A percentile compares a stretch with the other conserved stretches of the same genome.
phyloP scores from a whole-genome alignment of 2,797 vertebrate species.

The Mallotus villosus region DNA sequence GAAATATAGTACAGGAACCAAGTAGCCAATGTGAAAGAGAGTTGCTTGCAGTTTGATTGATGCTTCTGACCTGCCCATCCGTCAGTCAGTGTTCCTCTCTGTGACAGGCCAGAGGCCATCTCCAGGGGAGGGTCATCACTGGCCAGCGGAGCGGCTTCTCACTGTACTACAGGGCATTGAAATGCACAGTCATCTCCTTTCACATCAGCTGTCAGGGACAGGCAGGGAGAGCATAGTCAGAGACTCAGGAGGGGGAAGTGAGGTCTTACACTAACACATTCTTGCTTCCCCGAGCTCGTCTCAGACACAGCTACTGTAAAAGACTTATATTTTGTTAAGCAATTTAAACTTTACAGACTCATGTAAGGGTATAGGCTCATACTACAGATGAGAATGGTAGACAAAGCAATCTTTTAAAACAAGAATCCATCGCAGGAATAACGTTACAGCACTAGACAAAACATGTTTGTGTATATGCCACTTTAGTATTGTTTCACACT shows the following conservation, averaged over 20 bases:
- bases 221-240: background rate
- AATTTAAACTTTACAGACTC: background rate
- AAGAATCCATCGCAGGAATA: background rate
- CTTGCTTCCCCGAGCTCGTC: background rate
- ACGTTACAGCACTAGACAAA: background rate
- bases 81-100: constrained; percentile 42
- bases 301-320: background rate
- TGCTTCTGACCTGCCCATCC: constrained; percentile 49
- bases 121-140: constrained; percentile 35
- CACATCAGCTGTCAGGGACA: constrained; percentile 16
- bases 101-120: constrained; percentile 38
- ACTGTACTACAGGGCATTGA: constrained; percentile 20
- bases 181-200: constrained; percentile 41
- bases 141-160: constrained; percentile 32
- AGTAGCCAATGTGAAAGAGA: constrained; percentile 31
- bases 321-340: background rate
- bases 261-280: background rate
- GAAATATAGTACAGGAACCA: too few species aligned
- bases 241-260: background rate
- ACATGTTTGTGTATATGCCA: background rate
- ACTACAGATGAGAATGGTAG: too few species aligned
- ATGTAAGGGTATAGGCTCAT: background rate
- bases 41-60: constrained; percentile 42
- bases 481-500: background rate
- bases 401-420: too few species aligned